Base-by-base conservation (phyloP, 2,797 vertebrate species). In the Mus spretus region DNA sequence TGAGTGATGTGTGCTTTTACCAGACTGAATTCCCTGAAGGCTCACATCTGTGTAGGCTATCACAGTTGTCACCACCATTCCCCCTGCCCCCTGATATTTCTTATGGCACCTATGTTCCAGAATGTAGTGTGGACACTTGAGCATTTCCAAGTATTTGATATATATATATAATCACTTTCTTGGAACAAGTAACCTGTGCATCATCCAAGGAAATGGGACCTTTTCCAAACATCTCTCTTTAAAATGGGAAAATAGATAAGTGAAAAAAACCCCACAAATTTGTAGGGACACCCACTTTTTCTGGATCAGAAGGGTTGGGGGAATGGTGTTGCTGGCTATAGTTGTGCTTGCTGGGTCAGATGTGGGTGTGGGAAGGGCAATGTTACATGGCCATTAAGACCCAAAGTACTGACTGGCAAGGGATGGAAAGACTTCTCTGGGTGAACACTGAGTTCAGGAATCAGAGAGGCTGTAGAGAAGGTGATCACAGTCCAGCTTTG, bases 281-380 rank as follows among this genome's bases (percentile, higher is more conserved):
- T 40, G 1, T 24, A 89, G 44, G 47, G 47, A 63, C 57, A 89
- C 22, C 67, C 1, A 0, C 4, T 53, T 22, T 26, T 47, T n/a
- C 37, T 19, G 37, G 55, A 3, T 17, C 12, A 34, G 72, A 19
- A 34, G 47, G 84, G n/a, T 26, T 26, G 14, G 50, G n/a, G 50
- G 8, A 19, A 11, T 4, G 1, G 15, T 20, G 53, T 26, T 31
- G 4, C 0, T 1, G 2, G 3, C 17, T 28, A 0, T 4, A 8
- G 24, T 1, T 37, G 17, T 44, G 9, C 24, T 88, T 55, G 17
- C 19, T 10, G 31, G 28, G 28, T 20, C 57, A 44, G 17, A 4
- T 8, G 24, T 9, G 10, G 1, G 2, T n/a, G 6, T 10, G n/a
- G 61, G 20, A 12, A 17, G 34, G n/a, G 0, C 4, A 13, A 24